phyloP scores from a whole-genome alignment of 2,113 vertebrate species.

The Myrmophylax atrothorax region DNA sequence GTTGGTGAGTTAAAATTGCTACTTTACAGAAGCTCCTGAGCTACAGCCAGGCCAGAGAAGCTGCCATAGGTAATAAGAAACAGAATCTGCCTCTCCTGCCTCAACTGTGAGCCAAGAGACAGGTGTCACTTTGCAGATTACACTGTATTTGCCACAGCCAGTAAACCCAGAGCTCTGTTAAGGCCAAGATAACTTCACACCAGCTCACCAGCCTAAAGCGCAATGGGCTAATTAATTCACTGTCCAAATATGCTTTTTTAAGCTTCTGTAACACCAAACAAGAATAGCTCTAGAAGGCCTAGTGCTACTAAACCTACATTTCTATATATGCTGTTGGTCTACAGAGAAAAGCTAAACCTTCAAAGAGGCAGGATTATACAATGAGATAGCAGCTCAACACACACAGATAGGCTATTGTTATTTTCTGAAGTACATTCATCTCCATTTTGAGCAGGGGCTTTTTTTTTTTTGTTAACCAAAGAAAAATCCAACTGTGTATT shows the following conservation, averaged over 20 bases:
- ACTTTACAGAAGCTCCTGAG: background rate
- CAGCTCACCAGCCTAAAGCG: background rate
- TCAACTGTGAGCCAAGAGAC: background rate
- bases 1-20: background rate
- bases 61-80: background rate
- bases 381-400: slow-evolving; percentile 34
- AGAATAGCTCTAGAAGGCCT: background rate
- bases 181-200: background rate
- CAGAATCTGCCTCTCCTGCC: background rate
- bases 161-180: background rate
- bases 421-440: slow-evolving; percentile 48
- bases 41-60: background rate
- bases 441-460: background rate
- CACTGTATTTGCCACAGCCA: fast-evolving
- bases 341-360: slow-evolving; percentile 1
- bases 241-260: background rate
- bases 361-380: slow-evolving; percentile 43
- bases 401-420: slow-evolving; percentile 38
- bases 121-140: background rate
- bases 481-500: slow-evolving; percentile 31
- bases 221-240: background rate
- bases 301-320: background rate
- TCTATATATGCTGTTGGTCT: background rate
- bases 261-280: background rate
- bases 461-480: background rate